Percentiles rank a stretch among this genome's conserved stretches.
These are phyloP conservation scores for Gopherus flavomarginatus DNA, from an alignment of 2,113 vertebrate genomes.

Conservation along the genomic window DNA sequence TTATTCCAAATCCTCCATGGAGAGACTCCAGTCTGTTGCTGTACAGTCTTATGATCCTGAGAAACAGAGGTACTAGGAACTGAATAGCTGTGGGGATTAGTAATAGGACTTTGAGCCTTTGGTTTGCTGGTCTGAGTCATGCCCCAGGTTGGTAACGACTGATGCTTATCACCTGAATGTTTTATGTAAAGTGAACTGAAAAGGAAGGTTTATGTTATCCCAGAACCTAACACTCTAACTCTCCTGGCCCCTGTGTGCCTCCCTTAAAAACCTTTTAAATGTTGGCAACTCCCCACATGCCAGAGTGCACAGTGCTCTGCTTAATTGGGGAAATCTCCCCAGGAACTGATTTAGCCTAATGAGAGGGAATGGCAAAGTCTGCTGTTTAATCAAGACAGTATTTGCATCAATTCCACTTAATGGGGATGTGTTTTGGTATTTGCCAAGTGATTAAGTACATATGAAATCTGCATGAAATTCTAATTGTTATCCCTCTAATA, in stretches of 20 bases:
- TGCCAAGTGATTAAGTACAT: slow-evolving; percentile 51
- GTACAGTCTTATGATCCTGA: not conserved
- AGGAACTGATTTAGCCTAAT: not conserved
- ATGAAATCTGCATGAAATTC: slow-evolving; percentile 67
- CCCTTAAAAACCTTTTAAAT: not conserved
- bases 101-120: fast-evolving
- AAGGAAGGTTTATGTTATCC: not conserved
- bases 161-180: fast-evolving
- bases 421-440: slow-evolving; percentile 37
- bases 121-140: fast-evolving
- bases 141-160: fast-evolving
- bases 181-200: fast-evolving
- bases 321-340: fast-evolving
- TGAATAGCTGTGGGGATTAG: not conserved
- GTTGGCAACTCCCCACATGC: not conserved
- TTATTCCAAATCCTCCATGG: not conserved
- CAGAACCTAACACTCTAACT: fast-evolving
- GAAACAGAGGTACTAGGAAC: not conserved
- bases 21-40: not conserved
- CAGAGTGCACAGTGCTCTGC: not conserved
- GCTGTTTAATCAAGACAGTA: not conserved
- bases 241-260: fast-evolving
- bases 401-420: slow-evolving; percentile 35
- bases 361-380: not conserved
- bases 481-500: slow-evolving; percentile 52